Conservation (phyloP, 1,140 invertebrate species). For the Coenobita brevimanus region DNA sequence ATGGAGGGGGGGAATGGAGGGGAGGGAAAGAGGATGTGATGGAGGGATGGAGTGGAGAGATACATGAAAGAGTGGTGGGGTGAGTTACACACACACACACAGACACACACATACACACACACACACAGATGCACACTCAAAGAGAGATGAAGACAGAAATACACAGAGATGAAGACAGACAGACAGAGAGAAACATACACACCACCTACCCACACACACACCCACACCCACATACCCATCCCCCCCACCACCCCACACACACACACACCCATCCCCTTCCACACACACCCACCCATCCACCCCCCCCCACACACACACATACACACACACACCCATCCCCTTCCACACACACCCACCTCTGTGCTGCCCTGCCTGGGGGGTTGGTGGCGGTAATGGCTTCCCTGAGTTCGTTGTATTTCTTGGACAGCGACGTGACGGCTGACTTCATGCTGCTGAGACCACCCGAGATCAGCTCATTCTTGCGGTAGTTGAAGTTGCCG, state of each 20-base stretch:
- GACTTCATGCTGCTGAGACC: conserved; percentile 88
- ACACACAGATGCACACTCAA: no score
- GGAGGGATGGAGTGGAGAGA: no score
- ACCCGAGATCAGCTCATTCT: conserved; percentile 89
- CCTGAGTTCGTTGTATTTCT: conserved; percentile 50
- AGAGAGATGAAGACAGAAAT: conserved; percentile 10
- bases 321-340: not conserved
- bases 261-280: not conserved
- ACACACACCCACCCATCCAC: not conserved
- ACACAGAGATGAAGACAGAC: no score
- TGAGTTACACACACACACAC: not conserved
- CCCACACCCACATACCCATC: not conserved
- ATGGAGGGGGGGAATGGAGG: no score
- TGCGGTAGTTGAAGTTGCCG: conserved; percentile 86
- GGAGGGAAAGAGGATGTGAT: no score
- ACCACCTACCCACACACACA: no score
- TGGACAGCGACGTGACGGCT: conserved; percentile 59
- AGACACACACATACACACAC: not conserved
- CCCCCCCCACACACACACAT: not conserved
- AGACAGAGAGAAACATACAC: no score
- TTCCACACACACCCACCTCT: conserved; percentile 3
- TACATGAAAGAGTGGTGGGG: no score
- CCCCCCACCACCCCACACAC: conserved; percentile 9
- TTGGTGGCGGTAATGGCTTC: conserved; percentile 60
- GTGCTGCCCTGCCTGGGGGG: conserved; percentile 28